phyloP scores from a whole-genome alignment of 2,797 vertebrate species.

The Schizopygopsis malacanthus region DNA sequence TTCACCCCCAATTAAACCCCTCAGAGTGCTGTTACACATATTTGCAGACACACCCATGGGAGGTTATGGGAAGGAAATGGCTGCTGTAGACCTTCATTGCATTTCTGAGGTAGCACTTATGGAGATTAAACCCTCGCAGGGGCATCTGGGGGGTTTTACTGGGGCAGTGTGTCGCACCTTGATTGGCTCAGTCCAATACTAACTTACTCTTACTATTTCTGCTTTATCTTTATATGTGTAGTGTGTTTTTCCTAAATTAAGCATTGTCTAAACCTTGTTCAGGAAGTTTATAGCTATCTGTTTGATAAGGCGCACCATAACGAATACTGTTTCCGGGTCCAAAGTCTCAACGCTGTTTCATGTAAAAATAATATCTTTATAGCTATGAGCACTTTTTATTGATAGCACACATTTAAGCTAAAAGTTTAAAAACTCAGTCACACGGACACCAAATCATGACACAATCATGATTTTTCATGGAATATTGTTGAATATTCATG shows the following conservation, averaged over 20 bases:
- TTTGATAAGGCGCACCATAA: neutral
- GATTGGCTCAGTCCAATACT: neutral
- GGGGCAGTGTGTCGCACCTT: constrained; percentile 21
- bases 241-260: neutral
- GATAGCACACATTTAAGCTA: neutral
- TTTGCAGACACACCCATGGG: constrained; percentile 44
- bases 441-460: too few species aligned
- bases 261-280: neutral
- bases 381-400: neutral
- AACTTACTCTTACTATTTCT: neutral
- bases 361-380: neutral
- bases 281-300: constrained; percentile 1
- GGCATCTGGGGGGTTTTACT: constrained; percentile 3
- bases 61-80: constrained; percentile 28
- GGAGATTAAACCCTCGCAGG: constrained; percentile 8
- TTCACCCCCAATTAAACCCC: constrained; percentile 32
- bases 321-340: neutral
- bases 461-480: too few species aligned
- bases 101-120: constrained; percentile 34
- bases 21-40: constrained; percentile 9
- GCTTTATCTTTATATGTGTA: neutral
- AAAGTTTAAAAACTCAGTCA: neutral
- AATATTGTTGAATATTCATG: too few species aligned
- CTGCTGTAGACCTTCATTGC: constrained; percentile 15
- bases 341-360: neutral